Evolutionary conservation across 2,797 vertebrate species (phyloP), one percentile per base, ranked within the genome.

Genomic region (Rhyacichthys aspro): DNA sequence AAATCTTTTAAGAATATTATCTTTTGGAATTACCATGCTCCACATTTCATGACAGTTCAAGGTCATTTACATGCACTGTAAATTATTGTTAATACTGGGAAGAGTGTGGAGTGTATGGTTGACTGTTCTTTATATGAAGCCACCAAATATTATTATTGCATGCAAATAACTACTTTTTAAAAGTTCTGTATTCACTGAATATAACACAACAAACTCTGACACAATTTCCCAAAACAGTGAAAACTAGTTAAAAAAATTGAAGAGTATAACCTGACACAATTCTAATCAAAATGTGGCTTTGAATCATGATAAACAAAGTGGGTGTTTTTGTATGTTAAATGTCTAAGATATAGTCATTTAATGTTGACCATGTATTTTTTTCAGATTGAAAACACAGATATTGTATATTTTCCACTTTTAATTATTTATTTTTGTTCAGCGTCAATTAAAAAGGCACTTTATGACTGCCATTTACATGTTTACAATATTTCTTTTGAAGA

Each of bases 61-160:
- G 75, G 88, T 82, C 85, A 90, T 90, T 87, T 76, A 79, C 63
- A 67, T 83, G 70, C 59, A 67, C 70, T 87, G 82, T 86, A 83
- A 72, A 75, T 59, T 83, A 82, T 53, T 86, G 74, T 79, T 67
- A 72, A 84, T 84, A 79, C 17, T 72, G 44, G 38, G 79, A 58
- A 45, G 55, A 8, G 61, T 76, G 49, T 71, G 43, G 55, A 41
- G 69, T 44, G 38, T 72, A 64, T 11, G 53, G 33, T 39, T 43
- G 57, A 72, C 50, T 67, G 39, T 61, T 60, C 65, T 55, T 59
- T 23, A 68, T 50, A 65, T 39, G 58, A 79, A 77, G 69, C 63
- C 78, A 78, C 67, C 52, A 74, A 59, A 82, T 72, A 66, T 74
- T 71, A 69, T 76, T 70, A 65, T 78, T 90, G 86, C 87, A 89